These are phyloP conservation scores for Parascotia fuliginaria DNA, from an alignment of 2,888 invertebrate genomes.

Conservation along the genomic window DNA sequence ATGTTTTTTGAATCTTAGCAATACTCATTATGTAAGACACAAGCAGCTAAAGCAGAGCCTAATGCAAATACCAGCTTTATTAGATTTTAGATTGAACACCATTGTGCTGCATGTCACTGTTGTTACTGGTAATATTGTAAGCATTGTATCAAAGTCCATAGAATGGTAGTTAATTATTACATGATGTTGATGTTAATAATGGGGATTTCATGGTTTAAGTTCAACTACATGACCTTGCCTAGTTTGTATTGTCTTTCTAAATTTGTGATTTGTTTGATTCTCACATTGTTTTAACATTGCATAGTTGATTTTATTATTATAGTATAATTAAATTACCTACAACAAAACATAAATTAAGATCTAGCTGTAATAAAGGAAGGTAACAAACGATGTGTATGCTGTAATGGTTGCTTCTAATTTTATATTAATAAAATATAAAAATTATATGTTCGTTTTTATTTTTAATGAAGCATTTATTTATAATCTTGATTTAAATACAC, in stretches of 20 bases:
- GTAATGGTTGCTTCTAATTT: slow-evolving; percentile 84
- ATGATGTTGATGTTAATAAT: slow-evolving; percentile 24
- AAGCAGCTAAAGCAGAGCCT: slow-evolving; percentile 44
- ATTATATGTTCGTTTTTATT: slow-evolving; percentile 33
- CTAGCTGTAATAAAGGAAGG: slow-evolving; percentile 58
- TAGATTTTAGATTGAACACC: slow-evolving; percentile 23
- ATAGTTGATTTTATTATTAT: slow-evolving; percentile 40
- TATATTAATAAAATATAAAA: slow-evolving; percentile 77
- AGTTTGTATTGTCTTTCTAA: slow-evolving; percentile 30
- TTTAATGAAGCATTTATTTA: too few species aligned
- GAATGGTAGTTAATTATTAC: slow-evolving; percentile 5
- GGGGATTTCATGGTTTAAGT: slow-evolving; percentile 26
- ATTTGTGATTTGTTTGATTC: slow-evolving; percentile 46
- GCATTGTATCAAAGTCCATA: slow-evolving; percentile 23
- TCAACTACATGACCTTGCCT: slow-evolving; percentile 39
- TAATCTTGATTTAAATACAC: too few species aligned
- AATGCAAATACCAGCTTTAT: slow-evolving; percentile 34
- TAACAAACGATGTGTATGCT: slow-evolving; percentile 71
- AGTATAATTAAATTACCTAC: slow-evolving; percentile 43
- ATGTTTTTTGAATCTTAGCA: slow-evolving; percentile 34
- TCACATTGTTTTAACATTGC: slow-evolving; percentile 44
- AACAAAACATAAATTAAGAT: slow-evolving; percentile 56
- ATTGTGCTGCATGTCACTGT: slow-evolving; percentile 15
- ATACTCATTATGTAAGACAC: slow-evolving; percentile 28
- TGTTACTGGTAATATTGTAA: slow-evolving; percentile 19